Evolutionary conservation across 1,140 invertebrate genomes (phyloP), one percentile per base, ranked within the genome.

Genomic region (Papilio helenus): DNA sequence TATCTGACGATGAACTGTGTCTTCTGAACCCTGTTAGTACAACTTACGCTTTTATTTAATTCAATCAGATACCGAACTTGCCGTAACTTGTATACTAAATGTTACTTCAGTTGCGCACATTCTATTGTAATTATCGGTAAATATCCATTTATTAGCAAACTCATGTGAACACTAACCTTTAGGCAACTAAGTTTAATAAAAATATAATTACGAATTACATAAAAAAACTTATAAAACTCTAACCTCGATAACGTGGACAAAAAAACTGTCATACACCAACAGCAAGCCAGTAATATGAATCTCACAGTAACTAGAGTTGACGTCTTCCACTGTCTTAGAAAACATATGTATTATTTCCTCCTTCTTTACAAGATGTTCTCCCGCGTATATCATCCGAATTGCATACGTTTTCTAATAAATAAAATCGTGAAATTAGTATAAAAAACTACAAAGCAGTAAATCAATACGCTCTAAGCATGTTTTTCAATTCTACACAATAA

Each of bases 221-320:
- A 29, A 51, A 46, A 29, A 29, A 34, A 39, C 20, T 80, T 26
- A 61, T 55, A 49, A 76, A 16, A 71, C 80, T 85, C 87, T 79
- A 79, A 94, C 94, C 91, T 95, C 94, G 23, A 94, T 51, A 78
- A 95, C 82, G 79, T 93, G 91, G 34, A 94, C 86, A 84, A 94
- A 95, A 81, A 94, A 93, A 77, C 90, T 94, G 51, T 92, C 90
- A 73, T 95, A 94, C 4, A 94, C 88, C 29, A 95, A 79, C 20
- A 95, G 76, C 8, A 94, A 81, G n/a, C 94, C 94, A 42, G 82
- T 79, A 1, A 94, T 82, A 20, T 87, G 82, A 18, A 94, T 88
- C 55, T 94, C 93, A 79, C 90, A 94, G 80, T 95, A 94, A 51
- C 81, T 72, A 0, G 88, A 83, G 68, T 95, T 95, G 9, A 94